phyloP scores from a whole-genome alignment of 2,113 vertebrate species.

The Forbesichthys papilliferus region DNA sequence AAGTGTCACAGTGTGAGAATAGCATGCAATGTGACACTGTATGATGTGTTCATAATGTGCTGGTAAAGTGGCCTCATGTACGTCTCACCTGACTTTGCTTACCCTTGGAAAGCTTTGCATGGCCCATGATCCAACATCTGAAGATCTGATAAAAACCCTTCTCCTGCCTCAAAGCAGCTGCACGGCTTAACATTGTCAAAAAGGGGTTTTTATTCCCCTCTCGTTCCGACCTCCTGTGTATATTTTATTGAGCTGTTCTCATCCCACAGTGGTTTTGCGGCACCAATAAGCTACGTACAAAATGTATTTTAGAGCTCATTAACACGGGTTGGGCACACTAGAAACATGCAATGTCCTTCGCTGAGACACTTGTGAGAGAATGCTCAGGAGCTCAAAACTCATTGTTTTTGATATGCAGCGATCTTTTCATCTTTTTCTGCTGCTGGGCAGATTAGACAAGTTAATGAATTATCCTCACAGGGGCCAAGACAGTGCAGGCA shows the following conservation, averaged over 20 bases:
- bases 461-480: conserved; percentile 77
- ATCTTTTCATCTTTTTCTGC: conserved; percentile 74
- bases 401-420: conserved; percentile 76
- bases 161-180: conserved; percentile 81
- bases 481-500: conserved; percentile 69
- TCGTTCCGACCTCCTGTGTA: conserved; percentile 81
- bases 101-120: conserved; percentile 80
- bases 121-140: conserved; percentile 83
- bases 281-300: conserved; percentile 74
- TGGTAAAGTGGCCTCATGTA: conserved; percentile 71
- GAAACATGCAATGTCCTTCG: conserved; percentile 63
- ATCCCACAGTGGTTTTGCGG: conserved; percentile 67
- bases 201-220: conserved; percentile 78
- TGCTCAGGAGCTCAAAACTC: conserved; percentile 60
- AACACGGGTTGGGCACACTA: conserved; percentile 67
- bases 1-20: not conserved
- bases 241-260: conserved; percentile 84
- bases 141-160: conserved; percentile 81
- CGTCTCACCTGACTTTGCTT: conserved; percentile 79
- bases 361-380: conserved; percentile 62
- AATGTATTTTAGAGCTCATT: conserved; percentile 83
- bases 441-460: conserved; percentile 73
- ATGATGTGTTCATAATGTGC: conserved; percentile 48
- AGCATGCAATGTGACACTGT: conserved; percentile 6
- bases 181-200: conserved; percentile 84